A percentile compares a stretch with the other conserved stretches of the same genome.
Evolutionary conservation across 2,888 invertebrate genomes (phyloP).

Genomic region (Catocala sponsa): DNA sequence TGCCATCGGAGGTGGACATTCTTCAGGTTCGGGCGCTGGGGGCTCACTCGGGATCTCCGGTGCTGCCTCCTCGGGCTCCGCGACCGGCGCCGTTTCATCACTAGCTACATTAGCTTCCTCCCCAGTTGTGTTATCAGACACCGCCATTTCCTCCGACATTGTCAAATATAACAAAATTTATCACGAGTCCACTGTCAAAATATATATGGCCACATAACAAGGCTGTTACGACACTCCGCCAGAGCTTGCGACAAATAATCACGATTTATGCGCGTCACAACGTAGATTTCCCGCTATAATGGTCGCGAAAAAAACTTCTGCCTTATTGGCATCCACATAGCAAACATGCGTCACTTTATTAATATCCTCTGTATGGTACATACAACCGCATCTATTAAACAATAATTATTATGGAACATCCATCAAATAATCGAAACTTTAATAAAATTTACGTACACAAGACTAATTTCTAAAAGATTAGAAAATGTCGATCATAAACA

Average conservation of each 20-base stretch:
- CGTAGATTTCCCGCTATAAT: constrained; percentile 85
- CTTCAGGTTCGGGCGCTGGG: constrained; percentile 49
- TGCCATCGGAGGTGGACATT: constrained; percentile 51
- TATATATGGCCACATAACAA: constrained; percentile 79
- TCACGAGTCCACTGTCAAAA: constrained; percentile 74
- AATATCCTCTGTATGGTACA: constrained; percentile 20
- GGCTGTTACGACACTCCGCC: constrained; percentile 72
- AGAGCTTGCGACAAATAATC: constrained; percentile 71
- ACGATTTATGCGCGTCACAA: constrained; percentile 81
- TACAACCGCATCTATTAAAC: constrained; percentile 17
- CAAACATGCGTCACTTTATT: constrained; percentile 47
- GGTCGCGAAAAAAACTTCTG: constrained; percentile 65
- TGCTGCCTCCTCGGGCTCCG: constrained; percentile 54
- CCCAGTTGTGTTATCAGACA: constrained; percentile 77
- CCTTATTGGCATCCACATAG: constrained; percentile 54
- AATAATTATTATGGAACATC: constrained; percentile 30
- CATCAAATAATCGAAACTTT: constrained; percentile 47
- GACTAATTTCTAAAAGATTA: constrained; percentile 63
- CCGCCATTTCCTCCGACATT: constrained; percentile 86
- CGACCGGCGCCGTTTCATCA: constrained; percentile 61
- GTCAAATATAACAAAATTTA: constrained; percentile 76
- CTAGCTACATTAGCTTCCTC: constrained; percentile 69
- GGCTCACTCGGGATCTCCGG: constrained; percentile 54
- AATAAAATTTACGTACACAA: constrained; percentile 63
- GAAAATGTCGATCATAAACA: constrained; percentile 85